A percentile compares a stretch with the other conserved stretches of the same genome.
Conservation (phyloP, 2,888 invertebrate species). For the Eristalis arbustorum region DNA sequence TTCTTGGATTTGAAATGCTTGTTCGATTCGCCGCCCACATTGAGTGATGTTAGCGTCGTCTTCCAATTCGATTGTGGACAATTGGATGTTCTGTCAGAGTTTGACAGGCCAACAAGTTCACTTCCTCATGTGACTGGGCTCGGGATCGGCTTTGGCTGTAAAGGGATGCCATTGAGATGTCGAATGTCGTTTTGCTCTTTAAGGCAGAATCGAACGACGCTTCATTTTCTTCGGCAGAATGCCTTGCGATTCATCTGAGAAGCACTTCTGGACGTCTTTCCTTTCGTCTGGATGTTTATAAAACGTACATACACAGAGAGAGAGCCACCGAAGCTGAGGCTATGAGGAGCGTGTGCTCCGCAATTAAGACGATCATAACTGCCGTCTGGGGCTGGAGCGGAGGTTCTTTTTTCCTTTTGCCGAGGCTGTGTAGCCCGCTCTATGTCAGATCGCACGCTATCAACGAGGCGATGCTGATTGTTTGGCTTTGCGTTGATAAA, state of each 20-base stretch:
- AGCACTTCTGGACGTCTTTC: not conserved
- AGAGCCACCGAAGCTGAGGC: not conserved
- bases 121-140: not conserved
- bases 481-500: constrained; percentile 25
- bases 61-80: not conserved
- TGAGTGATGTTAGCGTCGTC: not conserved
- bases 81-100: not conserved
- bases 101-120: not conserved
- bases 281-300: constrained; percentile 23
- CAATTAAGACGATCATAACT: constrained; percentile 30
- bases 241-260: not conserved
- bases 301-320: constrained; percentile 3
- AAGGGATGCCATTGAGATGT: not conserved
- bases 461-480: constrained; percentile 20
- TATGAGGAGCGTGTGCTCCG: not conserved
- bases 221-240: not conserved
- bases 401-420: not conserved
- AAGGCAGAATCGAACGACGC: not conserved
- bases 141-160: not conserved
- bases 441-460: constrained; percentile 33
- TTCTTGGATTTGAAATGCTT: constrained; percentile 4
- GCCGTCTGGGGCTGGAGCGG: not conserved
- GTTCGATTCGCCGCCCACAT: not conserved
- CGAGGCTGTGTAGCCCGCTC: constrained; percentile 2
- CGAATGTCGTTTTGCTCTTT: not conserved